These are phyloP conservation scores for Drosophila colorata DNA, from an alignment of 2,888 invertebrate genomes.

Conservation along the genomic window DNA sequence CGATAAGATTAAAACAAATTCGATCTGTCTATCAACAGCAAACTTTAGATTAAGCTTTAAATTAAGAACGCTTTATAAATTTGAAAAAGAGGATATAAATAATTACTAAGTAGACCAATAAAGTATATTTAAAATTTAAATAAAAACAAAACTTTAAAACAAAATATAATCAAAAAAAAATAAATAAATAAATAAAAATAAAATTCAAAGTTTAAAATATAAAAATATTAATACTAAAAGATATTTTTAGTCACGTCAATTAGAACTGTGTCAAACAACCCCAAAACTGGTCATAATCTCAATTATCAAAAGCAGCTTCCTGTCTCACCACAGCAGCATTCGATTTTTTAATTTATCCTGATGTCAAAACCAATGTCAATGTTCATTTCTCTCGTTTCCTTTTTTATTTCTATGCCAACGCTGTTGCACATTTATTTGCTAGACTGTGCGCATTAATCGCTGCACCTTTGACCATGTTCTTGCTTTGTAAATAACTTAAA, in stretches of 20 bases:
- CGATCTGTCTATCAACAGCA: no score
- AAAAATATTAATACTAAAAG: no score
- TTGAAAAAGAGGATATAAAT: no score
- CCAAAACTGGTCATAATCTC: neutral
- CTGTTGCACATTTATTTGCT: slow-evolving; percentile 21
- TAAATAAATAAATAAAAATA: no score
- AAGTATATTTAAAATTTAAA: no score
- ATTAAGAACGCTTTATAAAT: no score
- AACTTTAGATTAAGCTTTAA: no score
- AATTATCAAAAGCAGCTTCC: neutral
- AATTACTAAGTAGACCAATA: no score
- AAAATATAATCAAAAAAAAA: no score
- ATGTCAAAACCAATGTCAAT: slow-evolving; percentile 19
- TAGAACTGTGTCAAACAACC: neutral
- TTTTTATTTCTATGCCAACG: neutral
- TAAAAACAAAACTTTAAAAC: no score
- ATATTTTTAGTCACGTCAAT: neutral
- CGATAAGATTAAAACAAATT: no score
- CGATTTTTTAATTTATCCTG: neutral
- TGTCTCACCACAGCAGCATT: neutral
- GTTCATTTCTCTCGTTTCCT: slow-evolving; percentile 2
- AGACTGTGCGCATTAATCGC: slow-evolving; percentile 22
- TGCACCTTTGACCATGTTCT: slow-evolving; percentile 9
- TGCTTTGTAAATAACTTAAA: slow-evolving; percentile 9
- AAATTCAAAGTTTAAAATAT: no score